Evolutionary conservation across 2,797 vertebrate genomes (phyloP), one percentile per base, ranked within the genome.

Genomic region (Florisuga fusca): DNA sequence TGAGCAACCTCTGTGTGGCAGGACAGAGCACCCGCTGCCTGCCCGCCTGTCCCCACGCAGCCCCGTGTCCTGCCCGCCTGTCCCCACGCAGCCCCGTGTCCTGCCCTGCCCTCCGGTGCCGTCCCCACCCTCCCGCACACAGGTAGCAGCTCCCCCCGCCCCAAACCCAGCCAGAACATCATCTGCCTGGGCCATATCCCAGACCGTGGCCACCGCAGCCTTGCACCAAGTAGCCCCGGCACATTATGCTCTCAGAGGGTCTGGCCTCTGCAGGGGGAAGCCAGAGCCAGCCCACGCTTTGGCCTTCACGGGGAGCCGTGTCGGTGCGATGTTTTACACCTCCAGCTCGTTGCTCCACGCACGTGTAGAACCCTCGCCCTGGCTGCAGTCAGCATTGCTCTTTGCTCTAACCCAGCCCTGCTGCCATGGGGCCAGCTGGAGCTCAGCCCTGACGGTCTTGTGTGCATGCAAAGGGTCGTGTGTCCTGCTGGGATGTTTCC

Each of bases 291-390:
- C 25, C 29, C 57, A 33, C n/a, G 78, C 68, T 48, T 8, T 41
- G 27, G 43, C 48, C 59, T 50, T 63, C 69, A 27, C 21, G 46
- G 46, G 29, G 26, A 58, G 69, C 53, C 9, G 14, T 1, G 2
- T 1, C 6, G 55, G 59, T 1, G 62, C 1, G 1, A 8, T 0
- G 11, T 53, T 55, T 61, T 29, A 34, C 25, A 74, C 82, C 66
- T 76, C 45, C 46, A n/a, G 67, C 34, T 90, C 53, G 46, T 63
- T 2, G 3, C 34, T 78, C 29, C 67, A 1, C 13, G 41, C 19
- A 4, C 2, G 0, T 7, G 38, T 23, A 25, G 57, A 51, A 14
- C 36, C 20, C 6, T 1, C 16, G 15, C 23, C 21, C 45, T 0
- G 0, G 51, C 72, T 22, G 57, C 48, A 17, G n/a, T 13, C 53